A percentile compares a stretch with the other conserved stretches of the same genome.
Evolutionary conservation across 2,113 vertebrate genomes (phyloP).

Genomic region (Sprattus sprattus): DNA sequence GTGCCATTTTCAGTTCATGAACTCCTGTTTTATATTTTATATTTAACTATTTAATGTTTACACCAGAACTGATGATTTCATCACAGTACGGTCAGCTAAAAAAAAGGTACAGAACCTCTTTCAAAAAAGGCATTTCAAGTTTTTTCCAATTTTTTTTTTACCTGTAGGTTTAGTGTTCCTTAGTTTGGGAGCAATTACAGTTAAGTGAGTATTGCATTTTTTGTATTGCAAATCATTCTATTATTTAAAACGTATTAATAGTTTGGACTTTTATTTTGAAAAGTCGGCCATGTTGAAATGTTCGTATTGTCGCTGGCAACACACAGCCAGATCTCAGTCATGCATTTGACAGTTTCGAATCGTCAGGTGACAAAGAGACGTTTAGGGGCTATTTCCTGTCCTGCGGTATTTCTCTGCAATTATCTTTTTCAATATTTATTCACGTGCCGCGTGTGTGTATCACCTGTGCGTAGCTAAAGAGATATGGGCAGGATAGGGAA

Average conservation of each 20-base stretch:
- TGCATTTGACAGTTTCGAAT: background rate
- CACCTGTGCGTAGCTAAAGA: slow-evolving; percentile 57
- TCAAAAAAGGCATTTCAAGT: no score
- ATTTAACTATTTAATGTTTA: no score
- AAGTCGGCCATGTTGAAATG: background rate
- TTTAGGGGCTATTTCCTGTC: background rate
- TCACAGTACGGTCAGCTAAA: no score
- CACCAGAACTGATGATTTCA: no score
- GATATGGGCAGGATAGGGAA: slow-evolving; percentile 59
- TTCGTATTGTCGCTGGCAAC: background rate
- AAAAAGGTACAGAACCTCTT: no score
- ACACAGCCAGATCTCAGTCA: background rate
- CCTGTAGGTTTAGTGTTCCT: no score
- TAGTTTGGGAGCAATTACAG: no score
- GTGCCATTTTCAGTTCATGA: no score
- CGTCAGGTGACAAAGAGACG: background rate
- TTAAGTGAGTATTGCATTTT: no score
- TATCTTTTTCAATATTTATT: background rate
- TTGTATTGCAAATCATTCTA: no score
- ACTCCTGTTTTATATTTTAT: no score
- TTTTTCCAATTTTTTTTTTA: no score
- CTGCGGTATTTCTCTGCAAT: background rate
- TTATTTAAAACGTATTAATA: background rate
- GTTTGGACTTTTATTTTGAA: background rate
- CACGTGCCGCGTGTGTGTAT: background rate